Percentiles rank a stretch among this genome's conserved stretches.
These are phyloP conservation scores for Torymus tubicola DNA, from an alignment of 2,888 invertebrate species.

Conservation along the genomic window DNA sequence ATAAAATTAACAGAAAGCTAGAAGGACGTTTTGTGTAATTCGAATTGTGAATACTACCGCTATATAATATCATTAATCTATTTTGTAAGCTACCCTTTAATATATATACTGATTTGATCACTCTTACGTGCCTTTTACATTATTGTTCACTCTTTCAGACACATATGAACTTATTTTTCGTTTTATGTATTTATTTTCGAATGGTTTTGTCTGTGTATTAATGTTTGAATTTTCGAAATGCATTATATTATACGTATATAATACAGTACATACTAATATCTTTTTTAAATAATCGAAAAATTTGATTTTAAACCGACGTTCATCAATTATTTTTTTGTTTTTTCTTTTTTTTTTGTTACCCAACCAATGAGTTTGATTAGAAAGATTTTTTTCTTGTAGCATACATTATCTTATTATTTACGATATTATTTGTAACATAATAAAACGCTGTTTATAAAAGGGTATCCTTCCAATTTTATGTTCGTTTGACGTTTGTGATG, in stretches of 20 bases:
- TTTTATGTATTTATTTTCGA: slow-evolving; percentile 24
- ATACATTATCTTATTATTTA: slow-evolving; percentile 15
- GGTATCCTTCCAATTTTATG: background rate
- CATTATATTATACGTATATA: background rate
- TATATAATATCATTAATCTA: slow-evolving; percentile 65
- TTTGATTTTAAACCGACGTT: background rate
- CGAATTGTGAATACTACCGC: slow-evolving; percentile 65
- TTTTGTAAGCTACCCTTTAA: slow-evolving; percentile 67
- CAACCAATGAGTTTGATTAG: slow-evolving; percentile 10
- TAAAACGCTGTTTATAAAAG: slow-evolving; percentile 11
- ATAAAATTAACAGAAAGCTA: slow-evolving; percentile 55
- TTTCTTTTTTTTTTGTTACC: background rate
- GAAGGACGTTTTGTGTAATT: slow-evolving; percentile 61
- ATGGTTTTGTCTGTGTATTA: background rate
- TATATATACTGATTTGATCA: slow-evolving; percentile 61
- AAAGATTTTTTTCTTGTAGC: slow-evolving; percentile 5
- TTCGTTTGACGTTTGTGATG: slow-evolving; percentile 5
- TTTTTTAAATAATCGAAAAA: slow-evolving; percentile 9
- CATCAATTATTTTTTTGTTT: background rate
- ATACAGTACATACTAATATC: background rate
- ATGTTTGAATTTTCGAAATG: slow-evolving; percentile 15
- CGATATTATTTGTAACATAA: slow-evolving; percentile 36
- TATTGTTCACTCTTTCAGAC: slow-evolving; percentile 21
- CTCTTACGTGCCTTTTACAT: slow-evolving; percentile 51
- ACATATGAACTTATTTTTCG: background rate